Evolutionary conservation across 2,113 vertebrate genomes (phyloP).

Genomic region (Cisticola juncidis): DNA sequence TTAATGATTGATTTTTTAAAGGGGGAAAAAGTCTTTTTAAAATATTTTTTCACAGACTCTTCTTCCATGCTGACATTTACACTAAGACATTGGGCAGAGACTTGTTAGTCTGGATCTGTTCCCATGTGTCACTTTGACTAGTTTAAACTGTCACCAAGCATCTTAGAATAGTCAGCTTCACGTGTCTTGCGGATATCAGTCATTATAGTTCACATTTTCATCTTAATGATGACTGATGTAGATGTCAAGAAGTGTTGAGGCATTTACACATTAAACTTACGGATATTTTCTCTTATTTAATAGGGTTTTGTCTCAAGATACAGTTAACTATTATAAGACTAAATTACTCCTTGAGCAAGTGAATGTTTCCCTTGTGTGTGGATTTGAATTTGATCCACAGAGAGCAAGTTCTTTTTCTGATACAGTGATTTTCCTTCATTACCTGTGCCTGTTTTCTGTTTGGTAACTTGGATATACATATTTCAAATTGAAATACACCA

Average conservation of each 20-base stretch:
- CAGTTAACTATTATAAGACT: conserved; percentile 2
- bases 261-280: not conserved
- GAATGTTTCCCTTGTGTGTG: not conserved
- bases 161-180: conserved; percentile 49
- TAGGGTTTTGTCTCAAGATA: conserved; percentile 16
- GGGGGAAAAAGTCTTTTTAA: not conserved
- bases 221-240: conserved; percentile 68
- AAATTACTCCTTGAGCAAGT: not conserved
- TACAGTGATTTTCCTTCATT: conserved; percentile 57
- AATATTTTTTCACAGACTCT: conserved; percentile 41
- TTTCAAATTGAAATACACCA: conserved; percentile 63
- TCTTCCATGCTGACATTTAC: conserved; percentile 57
- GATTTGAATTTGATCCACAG: conserved; percentile 39
- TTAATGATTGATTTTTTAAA: conserved; percentile 44
- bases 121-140: conserved; percentile 43
- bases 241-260: conserved; percentile 45
- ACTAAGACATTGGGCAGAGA: conserved; percentile 13
- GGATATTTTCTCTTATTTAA: conserved; percentile 5
- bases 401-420: conserved; percentile 31
- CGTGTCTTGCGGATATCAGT: conserved; percentile 40
- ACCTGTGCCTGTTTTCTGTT: conserved; percentile 35
- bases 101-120: conserved; percentile 48
- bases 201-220: conserved; percentile 66
- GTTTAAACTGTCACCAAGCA: conserved; percentile 44
- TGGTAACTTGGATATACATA: conserved; percentile 33